Evolutionary conservation across 2,797 vertebrate species (phyloP), one percentile per base, ranked within the genome.

Genomic region (Lithobates pipiens): DNA sequence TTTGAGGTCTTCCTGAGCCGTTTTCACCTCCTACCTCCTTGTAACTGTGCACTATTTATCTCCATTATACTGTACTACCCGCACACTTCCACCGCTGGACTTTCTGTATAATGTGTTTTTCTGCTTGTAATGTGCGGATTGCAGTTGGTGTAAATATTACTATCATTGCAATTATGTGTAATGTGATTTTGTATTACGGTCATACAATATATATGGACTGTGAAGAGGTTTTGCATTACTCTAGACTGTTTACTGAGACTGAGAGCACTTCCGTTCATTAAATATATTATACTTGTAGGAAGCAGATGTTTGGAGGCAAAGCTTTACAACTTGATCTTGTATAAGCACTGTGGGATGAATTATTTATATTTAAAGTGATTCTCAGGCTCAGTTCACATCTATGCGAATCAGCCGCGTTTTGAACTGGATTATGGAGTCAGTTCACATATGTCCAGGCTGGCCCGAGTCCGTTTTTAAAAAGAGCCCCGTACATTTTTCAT

Each of bases 131-230:
- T 34, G 67, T 70, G 18, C 2, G 0, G 11, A 25, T 18, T 23
- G 16, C 10, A 11, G 13, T 50, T 69, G 32, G 9, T n/a, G 77
- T 50, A 69, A 79, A 69, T 69, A 63, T 29, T 13, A 54, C 54
- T 54, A 36, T 80, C 21, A 70, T 34, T 21, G 44, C 67, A 70
- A 80, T 80, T 80, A 80, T 54, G 39, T 46, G 3, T 46, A 34
- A 68, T 80, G 39, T 27, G 36, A 54, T 57, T 5, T 2, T 29
- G 8, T 9, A 10, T 44, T 25, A 78, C 36, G 3, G n/a, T 78
- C 15, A 50, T n/a, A 15, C 18, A 23, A 34, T 54, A 21, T 54
- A 68, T 50, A 80, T 69, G 67, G 9, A 46, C 10, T 69, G 39
- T 34, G 21, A 25, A 65, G 61, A 25, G 61, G 11, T 65, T 25